These are phyloP conservation scores for Aplodontia rufa DNA, from an alignment of 2,113 vertebrate genomes.

Conservation along the genomic window DNA sequence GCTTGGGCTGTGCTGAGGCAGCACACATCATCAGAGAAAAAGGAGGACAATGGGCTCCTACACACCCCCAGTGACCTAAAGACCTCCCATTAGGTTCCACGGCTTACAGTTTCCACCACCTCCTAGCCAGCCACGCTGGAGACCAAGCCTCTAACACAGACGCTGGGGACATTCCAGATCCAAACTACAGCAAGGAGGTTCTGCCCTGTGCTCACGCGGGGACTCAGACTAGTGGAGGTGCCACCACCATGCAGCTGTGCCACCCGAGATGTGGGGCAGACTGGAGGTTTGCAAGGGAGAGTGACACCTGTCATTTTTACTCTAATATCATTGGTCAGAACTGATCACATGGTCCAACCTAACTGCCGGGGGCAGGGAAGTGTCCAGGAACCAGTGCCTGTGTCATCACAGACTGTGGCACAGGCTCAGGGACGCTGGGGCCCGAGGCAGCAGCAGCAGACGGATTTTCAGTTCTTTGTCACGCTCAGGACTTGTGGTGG, in stretches of 20 bases:
- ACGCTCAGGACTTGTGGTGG: not conserved
- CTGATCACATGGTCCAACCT: not conserved
- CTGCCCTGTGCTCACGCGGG: no score
- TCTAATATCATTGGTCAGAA: not conserved
- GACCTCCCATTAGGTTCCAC: not conserved
- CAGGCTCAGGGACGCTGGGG: no score
- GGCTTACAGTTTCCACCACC: not conserved
- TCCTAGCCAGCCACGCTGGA: not conserved
- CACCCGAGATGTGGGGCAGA: not conserved
- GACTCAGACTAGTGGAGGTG: not conserved
- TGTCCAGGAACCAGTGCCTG: not conserved
- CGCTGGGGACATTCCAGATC: not conserved
- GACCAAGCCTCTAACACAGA: not conserved
- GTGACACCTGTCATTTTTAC: not conserved
- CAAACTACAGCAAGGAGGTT: not conserved
- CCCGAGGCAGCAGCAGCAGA: not conserved
- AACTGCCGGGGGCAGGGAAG: not conserved
- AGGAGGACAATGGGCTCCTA: not conserved
- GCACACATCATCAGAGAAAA: not conserved
- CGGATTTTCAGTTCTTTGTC: not conserved
- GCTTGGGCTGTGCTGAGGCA: not conserved
- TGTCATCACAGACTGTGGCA: no score
- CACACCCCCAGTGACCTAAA: not conserved
- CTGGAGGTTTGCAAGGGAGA: not conserved
- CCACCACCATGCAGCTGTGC: not conserved